Evolutionary conservation across 2,888 invertebrate species (phyloP).

Genomic region (Dolomedes plantarius): DNA sequence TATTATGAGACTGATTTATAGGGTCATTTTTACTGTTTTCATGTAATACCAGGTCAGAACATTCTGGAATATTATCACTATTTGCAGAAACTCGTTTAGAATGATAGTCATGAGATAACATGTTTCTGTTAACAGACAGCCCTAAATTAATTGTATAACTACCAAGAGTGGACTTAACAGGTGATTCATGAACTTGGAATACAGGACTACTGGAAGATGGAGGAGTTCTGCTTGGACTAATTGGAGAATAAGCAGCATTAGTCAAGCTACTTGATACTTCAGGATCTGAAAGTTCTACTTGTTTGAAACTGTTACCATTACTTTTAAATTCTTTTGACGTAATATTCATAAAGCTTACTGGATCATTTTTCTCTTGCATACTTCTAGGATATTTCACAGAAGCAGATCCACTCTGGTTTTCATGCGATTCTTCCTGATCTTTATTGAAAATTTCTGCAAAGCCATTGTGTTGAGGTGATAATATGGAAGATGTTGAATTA

Average conservation of each 20-base stretch:
- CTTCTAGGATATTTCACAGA: not conserved
- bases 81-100: constrained; percentile 23
- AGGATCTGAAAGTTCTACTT: constrained; percentile 64
- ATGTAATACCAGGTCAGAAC: not conserved
- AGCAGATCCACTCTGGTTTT: constrained; percentile 13
- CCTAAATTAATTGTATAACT: constrained; percentile 31
- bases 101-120: constrained; percentile 20
- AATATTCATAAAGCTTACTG: constrained; percentile 11
- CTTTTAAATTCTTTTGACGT: constrained; percentile 33
- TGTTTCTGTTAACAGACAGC: constrained; percentile 25
- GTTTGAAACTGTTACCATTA: constrained; percentile 23
- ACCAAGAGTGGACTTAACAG: constrained; percentile 7
- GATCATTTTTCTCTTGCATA: constrained; percentile 17
- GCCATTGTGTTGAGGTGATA: constrained; percentile 24
- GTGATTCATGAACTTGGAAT: constrained; percentile 29
- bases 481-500: not conserved
- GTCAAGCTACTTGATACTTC: constrained; percentile 64
- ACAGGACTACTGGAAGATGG: constrained; percentile 34
- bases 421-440: constrained; percentile 17
- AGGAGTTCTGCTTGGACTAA: constrained; percentile 68
- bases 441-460: not conserved
- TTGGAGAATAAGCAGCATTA: constrained; percentile 67
- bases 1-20: constrained; percentile 30
- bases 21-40: constrained; percentile 24
- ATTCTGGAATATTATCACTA: not conserved